These are phyloP conservation scores for Sebastes iracundus DNA, from an alignment of 2,797 vertebrate species.

Conservation along the genomic window DNA sequence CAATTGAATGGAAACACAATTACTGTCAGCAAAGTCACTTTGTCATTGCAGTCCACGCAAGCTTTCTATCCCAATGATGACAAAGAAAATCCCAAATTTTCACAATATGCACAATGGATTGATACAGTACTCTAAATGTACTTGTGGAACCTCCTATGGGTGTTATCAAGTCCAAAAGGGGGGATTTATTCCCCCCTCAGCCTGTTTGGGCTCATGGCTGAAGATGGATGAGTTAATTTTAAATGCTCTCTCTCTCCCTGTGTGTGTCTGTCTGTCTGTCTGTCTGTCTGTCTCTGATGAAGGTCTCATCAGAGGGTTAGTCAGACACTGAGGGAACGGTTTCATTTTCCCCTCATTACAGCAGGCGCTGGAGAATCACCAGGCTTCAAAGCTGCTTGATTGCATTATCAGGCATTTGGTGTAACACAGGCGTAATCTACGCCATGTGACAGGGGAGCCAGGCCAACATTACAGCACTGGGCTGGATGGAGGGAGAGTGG, in stretches of 20 bases:
- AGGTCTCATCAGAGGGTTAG: conserved; percentile 72
- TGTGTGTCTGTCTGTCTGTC: neutral
- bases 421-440: conserved; percentile 64
- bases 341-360: conserved; percentile 78
- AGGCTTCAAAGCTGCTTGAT: conserved; percentile 78
- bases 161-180: neutral
- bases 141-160: neutral
- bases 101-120: neutral
- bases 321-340: conserved; percentile 69
- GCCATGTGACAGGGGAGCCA: conserved; percentile 54
- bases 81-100: neutral
- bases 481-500: conserved; percentile 6
- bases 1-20: no score
- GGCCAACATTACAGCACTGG: conserved; percentile 32
- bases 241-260: conserved; percentile 1
- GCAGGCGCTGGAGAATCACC: conserved; percentile 71
- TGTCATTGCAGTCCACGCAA: neutral
- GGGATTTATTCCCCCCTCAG: neutral
- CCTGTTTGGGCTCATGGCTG: conserved; percentile 29
- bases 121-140: neutral
- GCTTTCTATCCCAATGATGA: neutral
- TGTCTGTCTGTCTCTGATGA: conserved; percentile 43
- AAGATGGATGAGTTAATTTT: conserved; percentile 56
- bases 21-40: neutral
- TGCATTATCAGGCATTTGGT: conserved; percentile 77